These are phyloP conservation scores for Peromyscus polionotus DNA, from an alignment of 2,113 vertebrate species.

Conservation along the genomic window DNA sequence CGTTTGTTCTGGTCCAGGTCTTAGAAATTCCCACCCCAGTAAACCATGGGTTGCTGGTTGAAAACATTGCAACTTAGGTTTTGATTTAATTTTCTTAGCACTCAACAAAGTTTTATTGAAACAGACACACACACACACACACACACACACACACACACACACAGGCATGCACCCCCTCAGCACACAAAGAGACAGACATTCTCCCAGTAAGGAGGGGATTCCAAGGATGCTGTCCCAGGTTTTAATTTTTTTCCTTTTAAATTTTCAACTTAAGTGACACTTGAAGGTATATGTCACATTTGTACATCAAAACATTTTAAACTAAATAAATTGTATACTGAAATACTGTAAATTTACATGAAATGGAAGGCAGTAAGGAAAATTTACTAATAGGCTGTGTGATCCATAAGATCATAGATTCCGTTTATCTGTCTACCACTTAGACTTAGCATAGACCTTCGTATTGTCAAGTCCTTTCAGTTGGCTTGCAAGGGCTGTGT, in stretches of 20 bases:
- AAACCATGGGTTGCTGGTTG: background rate
- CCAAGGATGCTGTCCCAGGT: background rate
- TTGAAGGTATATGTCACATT: background rate
- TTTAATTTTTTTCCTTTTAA: background rate
- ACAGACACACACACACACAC: background rate
- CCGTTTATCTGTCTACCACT: background rate
- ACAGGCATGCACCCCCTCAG: background rate
- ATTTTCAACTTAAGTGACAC: background rate
- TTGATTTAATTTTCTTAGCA: background rate
- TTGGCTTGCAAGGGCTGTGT: background rate
- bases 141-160: background rate
- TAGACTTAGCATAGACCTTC: background rate
- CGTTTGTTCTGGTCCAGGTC: background rate
- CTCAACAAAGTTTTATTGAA: background rate
- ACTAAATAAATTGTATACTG: background rate
- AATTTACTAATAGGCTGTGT: background rate
- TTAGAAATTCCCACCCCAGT: background rate
- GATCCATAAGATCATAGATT: background rate
- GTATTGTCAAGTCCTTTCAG: background rate
- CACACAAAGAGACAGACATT: background rate
- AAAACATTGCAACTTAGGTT: background rate
- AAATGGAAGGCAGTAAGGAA: background rate
- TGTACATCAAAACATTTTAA: conserved; percentile 1
- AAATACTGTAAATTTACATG: background rate
- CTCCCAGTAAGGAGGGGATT: background rate